Evolutionary conservation across 2,797 vertebrate genomes (phyloP).

Genomic region (Botia kubotai): DNA sequence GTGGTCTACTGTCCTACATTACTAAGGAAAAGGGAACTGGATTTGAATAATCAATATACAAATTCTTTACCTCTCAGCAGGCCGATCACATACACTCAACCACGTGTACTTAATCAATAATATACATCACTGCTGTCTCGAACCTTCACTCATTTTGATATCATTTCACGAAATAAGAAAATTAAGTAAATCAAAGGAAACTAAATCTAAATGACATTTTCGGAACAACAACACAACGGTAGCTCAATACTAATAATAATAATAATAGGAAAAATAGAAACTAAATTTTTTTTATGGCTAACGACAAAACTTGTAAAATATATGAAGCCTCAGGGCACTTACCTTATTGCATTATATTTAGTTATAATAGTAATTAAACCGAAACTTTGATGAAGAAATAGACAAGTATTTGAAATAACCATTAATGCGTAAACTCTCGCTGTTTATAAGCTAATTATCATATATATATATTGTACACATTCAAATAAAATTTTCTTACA

Average conservation of each 20-base stretch:
- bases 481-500: neutral
- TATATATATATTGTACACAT: no score
- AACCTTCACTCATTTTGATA: slow-evolving; percentile 40
- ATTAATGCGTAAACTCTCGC: neutral
- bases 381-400: neutral
- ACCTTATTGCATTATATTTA: neutral
- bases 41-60: slow-evolving; percentile 64
- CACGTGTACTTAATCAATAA: slow-evolving; percentile 70
- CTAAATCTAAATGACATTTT: slow-evolving; percentile 43
- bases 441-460: neutral
- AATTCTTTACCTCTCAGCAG: slow-evolving; percentile 69
- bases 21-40: slow-evolving; percentile 35
- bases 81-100: slow-evolving; percentile 70
- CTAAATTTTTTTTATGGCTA: no score
- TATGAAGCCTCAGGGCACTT: neutral
- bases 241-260: slow-evolving; percentile 48
- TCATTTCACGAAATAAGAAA: slow-evolving; percentile 37
- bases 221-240: slow-evolving; percentile 54
- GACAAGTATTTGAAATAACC: no score
- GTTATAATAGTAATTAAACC: neutral
- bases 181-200: slow-evolving; percentile 17
- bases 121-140: slow-evolving; percentile 38
- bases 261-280: neutral
- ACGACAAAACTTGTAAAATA: neutral
- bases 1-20: slow-evolving; percentile 30